These are phyloP conservation scores for Merops nubicus DNA, from an alignment of 2,113 vertebrate species.

Conservation along the genomic window DNA sequence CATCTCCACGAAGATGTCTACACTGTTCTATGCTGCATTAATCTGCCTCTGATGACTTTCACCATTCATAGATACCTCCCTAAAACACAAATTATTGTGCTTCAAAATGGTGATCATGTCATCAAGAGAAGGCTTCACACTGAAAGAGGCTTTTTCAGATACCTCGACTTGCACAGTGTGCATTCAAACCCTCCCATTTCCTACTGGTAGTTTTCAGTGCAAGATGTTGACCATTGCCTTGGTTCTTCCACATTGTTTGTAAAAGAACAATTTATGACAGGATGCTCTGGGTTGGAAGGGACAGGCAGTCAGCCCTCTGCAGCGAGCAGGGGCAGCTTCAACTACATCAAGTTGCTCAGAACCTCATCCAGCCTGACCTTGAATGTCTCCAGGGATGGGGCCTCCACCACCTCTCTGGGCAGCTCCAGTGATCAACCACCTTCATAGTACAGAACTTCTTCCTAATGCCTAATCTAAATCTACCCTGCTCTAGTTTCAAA, in stretches of 20 bases:
- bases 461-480: too few species aligned
- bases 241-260: neutral
- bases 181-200: neutral
- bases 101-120: neutral
- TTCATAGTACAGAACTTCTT: too few species aligned
- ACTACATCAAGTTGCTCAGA: too few species aligned
- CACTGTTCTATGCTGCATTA: neutral
- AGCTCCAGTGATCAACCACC: too few species aligned
- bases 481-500: too few species aligned
- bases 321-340: too few species aligned
- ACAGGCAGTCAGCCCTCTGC: too few species aligned
- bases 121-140: neutral
- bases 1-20: neutral
- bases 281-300: too few species aligned
- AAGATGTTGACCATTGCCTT: neutral
- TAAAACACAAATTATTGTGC: neutral
- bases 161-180: accelerated
- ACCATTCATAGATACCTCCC: neutral
- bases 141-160: neutral
- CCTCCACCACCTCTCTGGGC: too few species aligned
- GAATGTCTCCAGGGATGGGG: too few species aligned
- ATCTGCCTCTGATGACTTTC: neutral
- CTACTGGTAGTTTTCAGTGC: neutral
- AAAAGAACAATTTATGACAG: neutral
- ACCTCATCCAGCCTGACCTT: too few species aligned